A percentile compares a stretch with the other conserved stretches of the same genome.
Conservation (phyloP, 2,888 invertebrate genomes). For the Epistrophella euchroma region DNA sequence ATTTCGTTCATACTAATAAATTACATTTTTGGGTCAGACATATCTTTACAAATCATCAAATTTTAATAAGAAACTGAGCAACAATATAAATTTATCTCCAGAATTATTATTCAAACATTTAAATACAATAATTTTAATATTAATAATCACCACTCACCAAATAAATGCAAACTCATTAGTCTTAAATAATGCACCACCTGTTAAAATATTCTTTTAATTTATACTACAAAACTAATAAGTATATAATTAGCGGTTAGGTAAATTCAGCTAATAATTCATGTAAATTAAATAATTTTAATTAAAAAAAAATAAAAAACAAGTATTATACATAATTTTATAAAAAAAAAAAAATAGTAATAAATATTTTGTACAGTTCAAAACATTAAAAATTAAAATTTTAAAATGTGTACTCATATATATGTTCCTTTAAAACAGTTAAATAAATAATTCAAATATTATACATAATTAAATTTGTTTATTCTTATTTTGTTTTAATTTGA, state of each 20-base stretch:
- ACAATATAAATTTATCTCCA: slow-evolving; percentile 1
- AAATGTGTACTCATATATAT: slow-evolving; percentile 65
- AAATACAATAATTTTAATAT: slow-evolving; percentile 38
- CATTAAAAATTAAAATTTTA: slow-evolving; percentile 32
- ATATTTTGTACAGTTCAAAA: slow-evolving; percentile 69
- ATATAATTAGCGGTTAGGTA: slow-evolving; percentile 24
- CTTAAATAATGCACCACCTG: slow-evolving; percentile 61
- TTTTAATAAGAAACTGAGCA: background rate
- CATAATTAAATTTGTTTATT: background rate
- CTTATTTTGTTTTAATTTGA: slow-evolving; percentile 13
- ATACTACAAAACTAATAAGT: background rate
- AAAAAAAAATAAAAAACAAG: slow-evolving; percentile 28
- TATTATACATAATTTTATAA: slow-evolving; percentile 23
- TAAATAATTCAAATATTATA: slow-evolving; percentile 27
- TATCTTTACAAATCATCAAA: background rate
- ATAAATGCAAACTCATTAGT: slow-evolving; percentile 55
- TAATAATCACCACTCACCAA: slow-evolving; percentile 63
- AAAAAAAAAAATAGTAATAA: slow-evolving; percentile 20
- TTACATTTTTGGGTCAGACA: slow-evolving; percentile 13
- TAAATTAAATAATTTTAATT: slow-evolving; percentile 60
- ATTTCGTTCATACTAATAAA: background rate
- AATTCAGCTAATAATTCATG: slow-evolving; percentile 54
- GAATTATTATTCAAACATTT: slow-evolving; percentile 3
- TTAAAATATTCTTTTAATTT: slow-evolving; percentile 32
- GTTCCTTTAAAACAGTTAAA: slow-evolving; percentile 63